Evolutionary conservation across 2,888 invertebrate genomes (phyloP).

Genomic region (Eristalis intricaria): DNA sequence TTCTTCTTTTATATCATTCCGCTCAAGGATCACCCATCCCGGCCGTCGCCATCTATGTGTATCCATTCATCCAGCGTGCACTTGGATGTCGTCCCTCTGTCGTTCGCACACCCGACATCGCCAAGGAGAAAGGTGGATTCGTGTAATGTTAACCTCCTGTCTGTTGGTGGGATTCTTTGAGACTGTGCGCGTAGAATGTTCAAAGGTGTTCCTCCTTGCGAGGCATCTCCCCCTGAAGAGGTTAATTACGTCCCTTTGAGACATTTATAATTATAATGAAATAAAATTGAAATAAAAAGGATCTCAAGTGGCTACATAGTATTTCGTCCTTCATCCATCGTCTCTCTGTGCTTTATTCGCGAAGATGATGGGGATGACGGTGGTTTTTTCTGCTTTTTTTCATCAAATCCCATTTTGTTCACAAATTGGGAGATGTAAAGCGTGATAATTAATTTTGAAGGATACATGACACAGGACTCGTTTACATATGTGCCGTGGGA

Average conservation of each 20-base stretch:
- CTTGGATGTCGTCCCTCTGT: background rate
- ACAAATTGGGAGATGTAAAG: conserved; percentile 71
- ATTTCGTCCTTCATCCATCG: conserved; percentile 62
- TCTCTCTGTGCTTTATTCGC: conserved; percentile 49
- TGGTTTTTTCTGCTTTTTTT: conserved; percentile 26
- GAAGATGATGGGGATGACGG: background rate
- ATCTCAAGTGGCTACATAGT: conserved; percentile 70
- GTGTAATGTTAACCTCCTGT: conserved; percentile 52
- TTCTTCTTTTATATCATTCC: background rate
- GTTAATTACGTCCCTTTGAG: conserved; percentile 72
- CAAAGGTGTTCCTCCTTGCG: conserved; percentile 70
- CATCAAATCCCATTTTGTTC: conserved; percentile 36
- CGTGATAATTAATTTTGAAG: conserved; percentile 72
- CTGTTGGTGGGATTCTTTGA: conserved; percentile 27
- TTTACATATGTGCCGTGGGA: background rate
- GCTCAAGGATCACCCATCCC: background rate
- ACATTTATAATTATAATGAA: conserved; percentile 72
- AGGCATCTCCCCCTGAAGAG: conserved; percentile 67
- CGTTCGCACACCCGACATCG: background rate
- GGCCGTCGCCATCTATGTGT: background rate
- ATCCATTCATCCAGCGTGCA: background rate
- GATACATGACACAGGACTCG: conserved; percentile 13
- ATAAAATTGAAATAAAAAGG: conserved; percentile 72
- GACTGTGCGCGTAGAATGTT: conserved; percentile 50
- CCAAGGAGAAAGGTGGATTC: background rate